Base-by-base conservation (phyloP, 2,888 invertebrate species). In the Eumerus sabulonum region DNA sequence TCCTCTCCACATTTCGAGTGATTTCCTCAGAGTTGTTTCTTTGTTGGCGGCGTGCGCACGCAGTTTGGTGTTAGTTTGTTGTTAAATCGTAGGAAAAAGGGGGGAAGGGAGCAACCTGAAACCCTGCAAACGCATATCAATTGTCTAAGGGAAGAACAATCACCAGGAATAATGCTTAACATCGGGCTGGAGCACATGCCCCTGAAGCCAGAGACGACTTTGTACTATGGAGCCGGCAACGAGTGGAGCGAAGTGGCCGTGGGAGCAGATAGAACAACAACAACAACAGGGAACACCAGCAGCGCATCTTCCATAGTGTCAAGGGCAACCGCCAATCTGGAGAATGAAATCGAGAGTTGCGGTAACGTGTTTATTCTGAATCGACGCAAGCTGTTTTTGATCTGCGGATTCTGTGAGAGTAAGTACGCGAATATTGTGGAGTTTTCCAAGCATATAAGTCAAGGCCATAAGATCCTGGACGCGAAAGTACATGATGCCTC, bases 101-200 rank as follows among this genome's bases (percentile, higher is more conserved):
- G 54, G 14, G 27, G n/a, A 53, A 11, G 27, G 45, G 16, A 36
- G 1, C 14, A 18, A 36, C n/a, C 11, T 13, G 45, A 19, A 40
- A 40, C 11, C 1, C 40, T 9, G 3, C n/a, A 40, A 40, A 40
- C n/a, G 19, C 54, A 47, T 2, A 5, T 63, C 35, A 64, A 44
- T 38, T n/a, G 38, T 40, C 45, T 14, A 16, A n/a, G 16, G 40
- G 27, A 27, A 27, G 27, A 12, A 17, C 35, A n/a, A n/a, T n/a
- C n/a, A n/a, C n/a, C n/a, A n/a, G 35, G 7, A 38, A 83, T 60
- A 73, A 85, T 85, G 86, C 84, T 86, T 84, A 84, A 79, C 50
- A 83, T 83, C 77, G 82, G 79, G 81, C 77, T 83, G 81, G 85
- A 85, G 83, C 84, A 85, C 84, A 85, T 85, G 76, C 82, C 82